Evolutionary conservation across 2,888 invertebrate species (phyloP), one percentile per base, ranked within the genome.

Genomic region (Cryptus viduatorius): DNA sequence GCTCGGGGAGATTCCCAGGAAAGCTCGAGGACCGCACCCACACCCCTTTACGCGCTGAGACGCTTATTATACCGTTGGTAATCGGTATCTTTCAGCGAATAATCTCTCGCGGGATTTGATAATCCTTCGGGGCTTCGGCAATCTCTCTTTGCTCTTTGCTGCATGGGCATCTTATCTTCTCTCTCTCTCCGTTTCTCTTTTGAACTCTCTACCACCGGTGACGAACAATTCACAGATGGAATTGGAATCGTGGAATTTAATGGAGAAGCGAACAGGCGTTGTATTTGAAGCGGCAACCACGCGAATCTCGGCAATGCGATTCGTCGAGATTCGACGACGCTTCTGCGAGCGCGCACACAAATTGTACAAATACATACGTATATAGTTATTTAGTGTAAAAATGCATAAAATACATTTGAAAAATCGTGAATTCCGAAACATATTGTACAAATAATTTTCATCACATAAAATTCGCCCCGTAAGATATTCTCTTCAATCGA

Each of bases 121-220:
- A 72, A 82, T 68, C 68, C 73, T 50, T 42, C 56, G 68, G 73
- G 46, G 50, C 61, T 78, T 61, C 19, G 37, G 59, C 68, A 72
- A 61, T 68, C 48, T 56, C 68, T 68, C 72, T 78, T 48, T 46
- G 72, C 59, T 59, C 56, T 31, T 24, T 12, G 59, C 4, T 14
- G 10, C 19, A 4, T 16, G 24, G 19, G 50, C 44, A 31, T 24
- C 59, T 50, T 67, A 48, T 42, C 37, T 19, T 46, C 24, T 59
- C n/a, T 42, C 56, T 53, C 46, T 37, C 59, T 61, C 67, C 1
- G 16, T 56, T 50, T 24, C 67, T 42, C 53, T 29, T 19, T 7
- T 42, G 4, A 29, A 14, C 19, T 48, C 24, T 24, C 3, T 12
- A 14, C 2, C 1, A 16, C 24, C 56, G 24, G 10, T 56, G 56